Evolutionary conservation across 2,113 vertebrate species (phyloP).

Genomic region (Indicator indicator): DNA sequence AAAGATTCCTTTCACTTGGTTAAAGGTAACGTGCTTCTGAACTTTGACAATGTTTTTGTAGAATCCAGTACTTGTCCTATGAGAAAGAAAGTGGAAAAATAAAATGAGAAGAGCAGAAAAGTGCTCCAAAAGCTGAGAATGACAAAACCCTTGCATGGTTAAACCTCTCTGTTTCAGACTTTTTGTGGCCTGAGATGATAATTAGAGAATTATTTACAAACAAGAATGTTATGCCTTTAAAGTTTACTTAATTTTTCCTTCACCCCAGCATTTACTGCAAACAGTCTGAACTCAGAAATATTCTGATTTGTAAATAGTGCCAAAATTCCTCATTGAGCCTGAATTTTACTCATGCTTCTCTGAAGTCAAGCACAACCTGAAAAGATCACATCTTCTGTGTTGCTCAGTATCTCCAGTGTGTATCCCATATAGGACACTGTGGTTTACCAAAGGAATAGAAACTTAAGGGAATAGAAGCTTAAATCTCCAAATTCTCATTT

Average conservation of each 20-base stretch:
- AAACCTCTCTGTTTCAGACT: background rate
- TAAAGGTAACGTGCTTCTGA: conserved; percentile 98
- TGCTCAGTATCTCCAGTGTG: background rate
- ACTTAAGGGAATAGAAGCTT: background rate
- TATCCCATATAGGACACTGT: background rate
- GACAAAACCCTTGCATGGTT: background rate
- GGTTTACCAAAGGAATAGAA: background rate
- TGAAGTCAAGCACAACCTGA: background rate
- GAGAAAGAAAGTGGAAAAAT: background rate
- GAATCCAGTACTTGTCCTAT: conserved; percentile 87
- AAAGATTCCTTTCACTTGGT: conserved; percentile 99
- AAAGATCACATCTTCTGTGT: background rate
- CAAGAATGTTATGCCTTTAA: background rate
- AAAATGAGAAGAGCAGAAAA: background rate
- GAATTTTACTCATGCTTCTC: background rate
- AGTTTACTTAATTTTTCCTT: background rate
- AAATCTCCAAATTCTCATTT: background rate
- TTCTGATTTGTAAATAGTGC: background rate
- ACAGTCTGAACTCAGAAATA: background rate
- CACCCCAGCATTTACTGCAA: background rate
- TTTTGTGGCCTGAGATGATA: background rate
- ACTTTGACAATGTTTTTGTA: conserved; percentile 93
- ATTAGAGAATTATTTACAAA: background rate
- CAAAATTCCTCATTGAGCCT: background rate
- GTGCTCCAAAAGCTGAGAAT: background rate